phyloP scores from a whole-genome alignment of 2,113 vertebrate genomes.

The Pseudonaja textilis region DNA sequence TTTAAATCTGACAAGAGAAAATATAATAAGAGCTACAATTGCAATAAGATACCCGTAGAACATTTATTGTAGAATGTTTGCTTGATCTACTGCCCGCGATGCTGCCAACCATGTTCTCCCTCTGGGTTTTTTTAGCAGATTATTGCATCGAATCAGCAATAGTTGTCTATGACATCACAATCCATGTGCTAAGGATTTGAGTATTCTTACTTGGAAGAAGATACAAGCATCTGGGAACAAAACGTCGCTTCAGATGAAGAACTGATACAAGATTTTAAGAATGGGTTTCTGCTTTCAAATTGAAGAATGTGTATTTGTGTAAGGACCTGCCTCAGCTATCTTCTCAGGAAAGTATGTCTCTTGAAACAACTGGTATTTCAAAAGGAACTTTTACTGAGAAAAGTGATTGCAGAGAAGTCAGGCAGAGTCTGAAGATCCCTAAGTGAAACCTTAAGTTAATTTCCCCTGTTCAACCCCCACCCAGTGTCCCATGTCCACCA shows the following conservation, averaged over 20 bases:
- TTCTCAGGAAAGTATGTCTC: too few species aligned
- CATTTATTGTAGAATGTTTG: background rate
- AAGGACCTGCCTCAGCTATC: too few species aligned
- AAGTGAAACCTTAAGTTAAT: too few species aligned
- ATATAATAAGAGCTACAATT: background rate
- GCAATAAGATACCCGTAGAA: background rate
- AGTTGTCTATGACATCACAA: slow-evolving; percentile 21
- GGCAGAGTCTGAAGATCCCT: too few species aligned
- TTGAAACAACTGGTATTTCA: too few species aligned
- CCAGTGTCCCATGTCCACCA: too few species aligned
- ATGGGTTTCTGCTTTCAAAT: background rate
- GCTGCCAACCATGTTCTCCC: background rate
- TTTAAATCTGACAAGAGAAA: background rate
- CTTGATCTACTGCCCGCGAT: background rate
- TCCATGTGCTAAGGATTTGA: background rate
- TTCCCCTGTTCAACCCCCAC: too few species aligned
- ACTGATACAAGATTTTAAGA: background rate
- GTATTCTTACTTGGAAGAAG: background rate
- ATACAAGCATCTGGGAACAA: background rate
- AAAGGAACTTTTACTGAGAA: too few species aligned
- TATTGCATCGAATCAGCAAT: background rate
- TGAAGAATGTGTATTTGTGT: background rate
- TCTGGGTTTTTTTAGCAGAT: background rate
- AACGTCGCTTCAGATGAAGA: background rate
- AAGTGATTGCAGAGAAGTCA: too few species aligned